These are phyloP conservation scores for Oreohelix idahoensis DNA, from an alignment of 1,140 invertebrate species.

Conservation along the genomic window DNA sequence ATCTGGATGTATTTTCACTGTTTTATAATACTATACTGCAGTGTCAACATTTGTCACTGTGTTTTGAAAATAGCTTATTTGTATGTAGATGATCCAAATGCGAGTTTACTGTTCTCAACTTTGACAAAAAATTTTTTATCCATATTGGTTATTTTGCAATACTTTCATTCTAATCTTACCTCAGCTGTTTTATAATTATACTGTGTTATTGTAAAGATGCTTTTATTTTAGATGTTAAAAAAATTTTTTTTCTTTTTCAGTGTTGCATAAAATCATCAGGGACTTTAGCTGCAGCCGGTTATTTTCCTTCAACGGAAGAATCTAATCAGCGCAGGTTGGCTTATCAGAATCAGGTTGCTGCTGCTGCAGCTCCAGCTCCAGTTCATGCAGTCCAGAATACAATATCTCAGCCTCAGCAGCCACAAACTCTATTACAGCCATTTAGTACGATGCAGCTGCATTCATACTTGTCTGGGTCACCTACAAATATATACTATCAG, in stretches of 20 bases:
- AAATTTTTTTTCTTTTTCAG: slow-evolving; percentile 9
- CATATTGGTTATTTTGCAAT: too few species aligned
- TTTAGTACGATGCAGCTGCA: slow-evolving; percentile 20
- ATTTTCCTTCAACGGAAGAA: slow-evolving; percentile 23
- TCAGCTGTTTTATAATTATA: too few species aligned
- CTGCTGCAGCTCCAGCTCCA: neutral
- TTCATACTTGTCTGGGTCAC: neutral
- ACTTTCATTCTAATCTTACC: too few species aligned
- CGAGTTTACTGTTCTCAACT: too few species aligned
- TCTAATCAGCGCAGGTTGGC: slow-evolving; percentile 19
- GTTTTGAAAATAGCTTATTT: too few species aligned
- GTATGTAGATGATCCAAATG: too few species aligned
- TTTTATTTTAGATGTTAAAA: too few species aligned
- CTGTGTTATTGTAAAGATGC: too few species aligned
- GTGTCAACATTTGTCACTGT: too few species aligned
- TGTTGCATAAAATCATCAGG: slow-evolving; percentile 41
- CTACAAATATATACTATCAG: slow-evolving; percentile 20
- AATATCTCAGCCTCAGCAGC: slow-evolving; percentile 16
- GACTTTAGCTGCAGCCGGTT: slow-evolving; percentile 26
- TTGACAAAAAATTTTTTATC: too few species aligned
- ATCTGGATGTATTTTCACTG: too few species aligned
- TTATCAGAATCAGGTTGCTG: slow-evolving; percentile 18
- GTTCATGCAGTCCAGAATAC: slow-evolving; percentile 4
- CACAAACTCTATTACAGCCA: slow-evolving; percentile 10
- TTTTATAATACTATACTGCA: too few species aligned